These are phyloP conservation scores for Acestrorhynchus altus DNA, from an alignment of 2,797 vertebrate genomes.

Conservation along the genomic window DNA sequence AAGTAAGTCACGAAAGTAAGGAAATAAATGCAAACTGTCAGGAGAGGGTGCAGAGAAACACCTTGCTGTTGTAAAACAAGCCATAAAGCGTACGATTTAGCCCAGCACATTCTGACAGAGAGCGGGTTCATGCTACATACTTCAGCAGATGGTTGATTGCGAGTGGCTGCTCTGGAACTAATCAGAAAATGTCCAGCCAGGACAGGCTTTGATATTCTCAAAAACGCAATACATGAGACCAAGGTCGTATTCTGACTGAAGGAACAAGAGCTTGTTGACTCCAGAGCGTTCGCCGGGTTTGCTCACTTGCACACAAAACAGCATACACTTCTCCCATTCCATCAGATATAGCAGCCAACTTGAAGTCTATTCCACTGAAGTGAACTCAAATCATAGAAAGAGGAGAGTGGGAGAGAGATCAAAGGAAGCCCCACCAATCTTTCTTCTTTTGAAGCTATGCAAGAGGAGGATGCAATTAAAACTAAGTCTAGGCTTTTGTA, in stretches of 20 bases:
- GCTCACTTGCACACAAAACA: conserved; percentile 33
- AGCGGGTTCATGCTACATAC: not conserved
- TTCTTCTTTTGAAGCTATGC: conserved; percentile 47
- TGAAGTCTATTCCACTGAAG: conserved; percentile 16
- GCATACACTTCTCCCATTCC: conserved; percentile 26
- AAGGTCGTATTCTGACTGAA: conserved; percentile 30
- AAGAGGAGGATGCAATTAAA: conserved; percentile 52
- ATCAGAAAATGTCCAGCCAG: conserved; percentile 38
- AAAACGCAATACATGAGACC: not conserved
- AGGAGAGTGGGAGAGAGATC: conserved; percentile 46
- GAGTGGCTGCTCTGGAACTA: not conserved
- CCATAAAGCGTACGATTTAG: conserved; percentile 5
- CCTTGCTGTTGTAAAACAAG: not conserved
- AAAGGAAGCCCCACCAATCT: conserved; percentile 53
- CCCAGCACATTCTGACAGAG: conserved; percentile 5
- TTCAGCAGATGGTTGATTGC: not conserved
- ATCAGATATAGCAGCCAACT: conserved; percentile 41
- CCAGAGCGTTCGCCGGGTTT: not conserved
- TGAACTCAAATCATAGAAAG: conserved; percentile 39
- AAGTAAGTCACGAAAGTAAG: conserved; percentile 3
- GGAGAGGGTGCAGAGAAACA: conserved; percentile 13
- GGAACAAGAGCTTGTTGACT: conserved; percentile 34
- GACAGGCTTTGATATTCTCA: conserved; percentile 15
- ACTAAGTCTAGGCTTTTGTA: conserved; percentile 46
- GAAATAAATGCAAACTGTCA: conserved; percentile 21